Percentiles rank a stretch among this genome's conserved stretches.
Conservation (phyloP, 2,888 invertebrate species). For the Hypomecis punctinalis region DNA sequence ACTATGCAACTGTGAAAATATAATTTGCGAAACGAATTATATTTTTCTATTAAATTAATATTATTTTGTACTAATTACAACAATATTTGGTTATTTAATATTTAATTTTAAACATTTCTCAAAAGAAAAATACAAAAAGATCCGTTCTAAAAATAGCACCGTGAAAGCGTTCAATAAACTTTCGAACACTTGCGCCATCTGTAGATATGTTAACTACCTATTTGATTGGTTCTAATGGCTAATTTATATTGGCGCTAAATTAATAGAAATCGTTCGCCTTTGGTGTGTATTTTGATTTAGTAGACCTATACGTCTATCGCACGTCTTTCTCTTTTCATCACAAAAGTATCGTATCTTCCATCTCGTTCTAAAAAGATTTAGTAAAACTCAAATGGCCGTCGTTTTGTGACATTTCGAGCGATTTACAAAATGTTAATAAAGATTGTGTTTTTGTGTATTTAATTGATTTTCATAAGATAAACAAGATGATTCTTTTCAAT, state of each 20-base stretch:
- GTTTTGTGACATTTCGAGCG: constrained; percentile 71
- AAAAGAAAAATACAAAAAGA: background rate
- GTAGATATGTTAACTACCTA: constrained; percentile 49
- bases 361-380: constrained; percentile 58
- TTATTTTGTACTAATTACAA: no score
- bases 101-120: background rate
- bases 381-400: constrained; percentile 73
- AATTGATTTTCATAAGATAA: constrained; percentile 65
- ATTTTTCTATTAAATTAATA: no score
- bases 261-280: constrained; percentile 29
- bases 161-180: constrained; percentile 78
- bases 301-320: constrained; percentile 47
- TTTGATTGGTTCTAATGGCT: constrained; percentile 35
- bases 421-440: constrained; percentile 57
- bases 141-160: constrained; percentile 69
- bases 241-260: constrained; percentile 34
- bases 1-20: constrained; percentile 2
- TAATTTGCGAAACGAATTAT: no score
- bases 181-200: constrained; percentile 78
- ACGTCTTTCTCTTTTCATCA: constrained; percentile 53
- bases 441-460: constrained; percentile 55
- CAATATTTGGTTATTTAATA: background rate
- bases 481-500: constrained; percentile 51
- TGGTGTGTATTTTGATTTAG: constrained; percentile 50
- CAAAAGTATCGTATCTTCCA: constrained; percentile 25